phyloP scores from a whole-genome alignment of 2,797 vertebrate species.

The Sebastes paucispinis region DNA sequence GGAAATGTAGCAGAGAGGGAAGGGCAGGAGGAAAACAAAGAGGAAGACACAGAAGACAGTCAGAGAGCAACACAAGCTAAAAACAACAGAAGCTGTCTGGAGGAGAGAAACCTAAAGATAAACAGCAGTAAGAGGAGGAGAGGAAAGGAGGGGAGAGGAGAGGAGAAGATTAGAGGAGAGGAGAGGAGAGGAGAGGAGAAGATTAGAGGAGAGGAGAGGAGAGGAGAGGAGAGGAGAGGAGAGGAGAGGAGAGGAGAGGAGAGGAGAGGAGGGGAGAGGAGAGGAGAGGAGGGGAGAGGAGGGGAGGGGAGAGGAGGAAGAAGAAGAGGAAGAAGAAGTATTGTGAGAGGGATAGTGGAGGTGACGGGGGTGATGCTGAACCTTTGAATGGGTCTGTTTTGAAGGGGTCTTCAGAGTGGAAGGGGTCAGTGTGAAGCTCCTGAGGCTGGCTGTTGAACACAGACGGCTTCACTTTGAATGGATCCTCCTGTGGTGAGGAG shows the following conservation, averaged over 20 bases:
- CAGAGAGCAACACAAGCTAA: conserved; percentile 26
- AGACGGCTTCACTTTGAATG: conserved; percentile 91
- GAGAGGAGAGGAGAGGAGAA: no score
- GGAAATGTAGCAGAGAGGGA: conserved; percentile 23
- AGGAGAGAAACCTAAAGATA: neutral
- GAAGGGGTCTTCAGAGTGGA: conserved; percentile 96
- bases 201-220: no score
- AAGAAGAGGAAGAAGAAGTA: neutral
- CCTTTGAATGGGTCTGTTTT: conserved; percentile 96
- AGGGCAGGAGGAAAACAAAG: conserved; percentile 3
- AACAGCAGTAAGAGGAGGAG: neutral
- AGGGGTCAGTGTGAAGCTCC: conserved; percentile 91
- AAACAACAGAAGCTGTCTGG: conserved; percentile 11
- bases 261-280: neutral
- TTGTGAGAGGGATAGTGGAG: neutral
- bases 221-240: neutral
- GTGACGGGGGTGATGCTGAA: conserved; percentile 56
- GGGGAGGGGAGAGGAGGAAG: neutral
- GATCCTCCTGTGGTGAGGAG: conserved; percentile 86
- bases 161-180: neutral
- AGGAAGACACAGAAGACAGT: conserved; percentile 21
- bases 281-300: no score
- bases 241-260: no score
- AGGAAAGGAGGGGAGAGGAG: no score
- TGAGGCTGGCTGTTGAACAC: conserved; percentile 87